A percentile compares a stretch with the other conserved stretches of the same genome.
Evolutionary conservation across 2,888 invertebrate genomes (phyloP).

Genomic region (Galerucella calmariensis): DNA sequence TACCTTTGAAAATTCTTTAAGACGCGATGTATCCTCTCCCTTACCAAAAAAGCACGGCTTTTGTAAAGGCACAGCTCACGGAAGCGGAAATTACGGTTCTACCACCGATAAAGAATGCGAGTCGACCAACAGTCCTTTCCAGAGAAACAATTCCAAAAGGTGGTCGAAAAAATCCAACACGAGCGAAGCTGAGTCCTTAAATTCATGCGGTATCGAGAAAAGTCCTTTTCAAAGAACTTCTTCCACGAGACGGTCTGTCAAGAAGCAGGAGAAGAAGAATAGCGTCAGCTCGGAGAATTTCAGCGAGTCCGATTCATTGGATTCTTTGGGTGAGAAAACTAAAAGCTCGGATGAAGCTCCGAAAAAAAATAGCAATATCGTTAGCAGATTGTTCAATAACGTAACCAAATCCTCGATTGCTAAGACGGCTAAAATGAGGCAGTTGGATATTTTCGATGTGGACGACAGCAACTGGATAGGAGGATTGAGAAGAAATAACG

Average conservation of each 20-base stretch:
- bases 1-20: slow-evolving; percentile 71
- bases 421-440: slow-evolving; percentile 72
- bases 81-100: slow-evolving; percentile 55
- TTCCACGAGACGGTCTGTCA: slow-evolving; percentile 44
- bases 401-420: slow-evolving; percentile 72
- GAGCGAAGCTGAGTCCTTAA: slow-evolving; percentile 50
- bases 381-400: slow-evolving; percentile 69
- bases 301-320: slow-evolving; percentile 75
- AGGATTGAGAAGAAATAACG: slow-evolving; percentile 49
- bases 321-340: slow-evolving; percentile 60
- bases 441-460: slow-evolving; percentile 66
- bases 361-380: slow-evolving; percentile 54
- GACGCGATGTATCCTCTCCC: slow-evolving; percentile 61
- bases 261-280: slow-evolving; percentile 53
- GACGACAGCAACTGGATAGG: slow-evolving; percentile 55
- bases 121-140: slow-evolving; percentile 63
- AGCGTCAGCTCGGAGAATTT: slow-evolving; percentile 75
- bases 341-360: slow-evolving; percentile 43
- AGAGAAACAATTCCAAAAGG: slow-evolving; percentile 66
- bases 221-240: slow-evolving; percentile 49
- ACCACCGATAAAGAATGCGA: slow-evolving; percentile 38
- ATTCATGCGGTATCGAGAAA: slow-evolving; percentile 28
- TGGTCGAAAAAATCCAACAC: slow-evolving; percentile 64
- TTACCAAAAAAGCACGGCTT: slow-evolving; percentile 73
- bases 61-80: slow-evolving; percentile 82